These are phyloP conservation scores for Blomia tropicalis DNA, from an alignment of 2,888 invertebrate genomes.

Conservation along the genomic window DNA sequence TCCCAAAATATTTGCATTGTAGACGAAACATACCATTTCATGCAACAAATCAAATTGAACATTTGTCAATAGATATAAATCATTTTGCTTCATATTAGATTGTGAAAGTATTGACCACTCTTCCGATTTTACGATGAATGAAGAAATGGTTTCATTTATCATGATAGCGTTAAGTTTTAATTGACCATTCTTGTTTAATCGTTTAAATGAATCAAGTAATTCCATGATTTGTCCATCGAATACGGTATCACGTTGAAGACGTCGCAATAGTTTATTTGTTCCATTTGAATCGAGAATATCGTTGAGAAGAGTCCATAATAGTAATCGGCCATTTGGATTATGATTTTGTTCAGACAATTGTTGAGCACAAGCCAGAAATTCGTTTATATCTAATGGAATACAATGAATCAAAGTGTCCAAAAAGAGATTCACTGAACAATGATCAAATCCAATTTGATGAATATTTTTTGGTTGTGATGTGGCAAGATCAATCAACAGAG, in stretches of 20 bases:
- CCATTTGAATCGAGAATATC: background rate
- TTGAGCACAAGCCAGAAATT: background rate
- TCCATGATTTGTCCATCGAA: background rate
- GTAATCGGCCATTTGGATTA: background rate
- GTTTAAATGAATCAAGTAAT: background rate
- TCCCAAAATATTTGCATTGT: background rate
- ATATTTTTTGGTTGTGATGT: background rate
- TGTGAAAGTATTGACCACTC: background rate
- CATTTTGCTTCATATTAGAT: background rate
- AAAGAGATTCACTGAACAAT: background rate
- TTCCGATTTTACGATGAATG: background rate
- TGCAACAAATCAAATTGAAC: slow-evolving; percentile 1
- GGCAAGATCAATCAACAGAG: background rate
- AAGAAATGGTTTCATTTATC: background rate
- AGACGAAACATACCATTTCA: background rate
- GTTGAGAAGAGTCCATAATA: background rate
- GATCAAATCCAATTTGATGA: background rate
- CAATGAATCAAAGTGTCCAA: background rate
- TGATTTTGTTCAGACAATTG: background rate
- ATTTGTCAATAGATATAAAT: background rate
- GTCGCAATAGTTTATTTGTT: background rate
- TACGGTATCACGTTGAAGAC: background rate
- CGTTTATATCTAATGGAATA: background rate
- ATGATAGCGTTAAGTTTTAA: background rate
- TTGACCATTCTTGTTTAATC: background rate